phyloP scores from a whole-genome alignment of 37 sponge, comb jelly and placozoan species.

The Bolinopsis microptera region DNA sequence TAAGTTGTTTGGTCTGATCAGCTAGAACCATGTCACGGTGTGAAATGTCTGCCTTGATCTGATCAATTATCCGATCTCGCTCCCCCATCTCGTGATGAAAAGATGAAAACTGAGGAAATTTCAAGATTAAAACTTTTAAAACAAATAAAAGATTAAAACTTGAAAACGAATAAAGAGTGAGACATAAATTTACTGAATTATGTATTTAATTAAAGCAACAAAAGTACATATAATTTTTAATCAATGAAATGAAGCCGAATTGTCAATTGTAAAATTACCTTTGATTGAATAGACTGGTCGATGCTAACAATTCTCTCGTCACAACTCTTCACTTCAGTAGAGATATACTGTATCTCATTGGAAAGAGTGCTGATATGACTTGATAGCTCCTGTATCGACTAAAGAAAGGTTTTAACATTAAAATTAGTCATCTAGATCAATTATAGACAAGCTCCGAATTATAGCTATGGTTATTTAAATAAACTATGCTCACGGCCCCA shows the following conservation, averaged over 20 bases:
- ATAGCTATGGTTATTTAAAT: too few relatives aligned
- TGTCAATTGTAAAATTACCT: too few relatives aligned
- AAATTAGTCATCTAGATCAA: background rate
- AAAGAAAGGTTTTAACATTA: background rate
- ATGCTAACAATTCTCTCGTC: conserved; percentile 4
- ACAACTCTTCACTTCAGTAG: background rate
- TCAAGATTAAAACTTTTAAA: too few relatives aligned
- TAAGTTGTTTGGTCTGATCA: conserved; percentile 23
- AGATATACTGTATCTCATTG: background rate
- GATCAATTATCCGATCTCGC: background rate
- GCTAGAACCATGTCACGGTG: background rate
- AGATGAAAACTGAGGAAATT: background rate
- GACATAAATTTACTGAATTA: too few relatives aligned
- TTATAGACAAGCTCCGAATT: too few relatives aligned
- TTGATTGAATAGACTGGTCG: background rate
- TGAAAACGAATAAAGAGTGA: too few relatives aligned
- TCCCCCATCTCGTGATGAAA: background rate
- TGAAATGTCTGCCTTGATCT: background rate
- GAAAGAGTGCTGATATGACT: background rate
- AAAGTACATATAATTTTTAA: too few relatives aligned
- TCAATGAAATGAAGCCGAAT: too few relatives aligned
- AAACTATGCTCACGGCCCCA: too few relatives aligned
- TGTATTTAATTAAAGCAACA: too few relatives aligned
- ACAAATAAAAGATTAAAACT: too few relatives aligned
- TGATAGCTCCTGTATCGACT: background rate